Conservation (phyloP, 2,888 invertebrate species). For the Andrena bicolor region DNA sequence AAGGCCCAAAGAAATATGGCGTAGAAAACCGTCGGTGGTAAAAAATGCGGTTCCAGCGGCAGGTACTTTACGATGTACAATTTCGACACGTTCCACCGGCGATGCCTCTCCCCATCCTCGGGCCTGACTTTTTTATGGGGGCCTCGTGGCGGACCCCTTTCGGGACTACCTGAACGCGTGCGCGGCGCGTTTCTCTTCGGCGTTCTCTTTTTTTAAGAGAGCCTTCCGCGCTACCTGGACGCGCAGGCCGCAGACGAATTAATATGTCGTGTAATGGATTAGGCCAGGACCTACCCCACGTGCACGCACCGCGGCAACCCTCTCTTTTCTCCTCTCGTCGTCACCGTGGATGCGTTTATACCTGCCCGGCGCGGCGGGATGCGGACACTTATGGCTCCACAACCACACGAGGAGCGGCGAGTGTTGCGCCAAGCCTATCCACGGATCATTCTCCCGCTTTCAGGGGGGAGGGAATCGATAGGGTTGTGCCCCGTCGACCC, state of each 20-base stretch:
- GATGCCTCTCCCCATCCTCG: not conserved
- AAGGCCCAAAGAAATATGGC: too few species aligned
- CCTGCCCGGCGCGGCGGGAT: conserved; percentile 66
- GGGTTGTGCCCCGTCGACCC: conserved; percentile 67
- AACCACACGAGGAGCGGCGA: conserved; percentile 49
- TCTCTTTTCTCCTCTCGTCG: conserved; percentile 59
- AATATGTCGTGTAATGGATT: conserved; percentile 81
- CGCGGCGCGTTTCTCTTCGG: conserved; percentile 74
- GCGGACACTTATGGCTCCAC: conserved; percentile 60
- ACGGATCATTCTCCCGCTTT: conserved; percentile 30
- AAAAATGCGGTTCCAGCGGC: conserved; percentile 44
- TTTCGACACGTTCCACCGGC: conserved; percentile 57
- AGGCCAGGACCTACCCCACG: conserved; percentile 70
- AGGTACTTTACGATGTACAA: conserved; percentile 66
- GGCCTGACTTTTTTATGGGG: conserved; percentile 63
- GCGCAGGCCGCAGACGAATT: conserved; percentile 74
- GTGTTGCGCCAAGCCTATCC: conserved; percentile 37
- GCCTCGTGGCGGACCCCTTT: conserved; percentile 75
- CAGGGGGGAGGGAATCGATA: conserved; percentile 57
- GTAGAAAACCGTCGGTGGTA: conserved; percentile 1
- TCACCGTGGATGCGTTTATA: conserved; percentile 57
- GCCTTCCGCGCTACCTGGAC: conserved; percentile 72
- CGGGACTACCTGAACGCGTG: conserved; percentile 81
- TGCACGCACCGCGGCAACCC: conserved; percentile 60
- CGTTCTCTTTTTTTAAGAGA: conserved; percentile 35